These are phyloP conservation scores for Mus spicilegus DNA, from an alignment of 2,113 vertebrate genomes.

Conservation along the genomic window DNA sequence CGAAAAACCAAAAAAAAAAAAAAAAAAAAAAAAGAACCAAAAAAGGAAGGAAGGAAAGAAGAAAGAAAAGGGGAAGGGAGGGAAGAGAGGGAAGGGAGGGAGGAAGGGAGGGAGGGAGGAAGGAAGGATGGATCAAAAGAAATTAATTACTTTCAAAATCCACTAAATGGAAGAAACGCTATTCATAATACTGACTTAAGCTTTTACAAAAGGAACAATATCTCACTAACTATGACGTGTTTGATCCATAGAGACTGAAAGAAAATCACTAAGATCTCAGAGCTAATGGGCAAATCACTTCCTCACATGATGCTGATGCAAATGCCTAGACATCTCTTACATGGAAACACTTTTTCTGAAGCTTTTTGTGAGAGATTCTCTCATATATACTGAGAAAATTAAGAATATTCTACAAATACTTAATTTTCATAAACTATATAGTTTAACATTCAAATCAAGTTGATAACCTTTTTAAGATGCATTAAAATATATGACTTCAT, in stretches of 20 bases:
- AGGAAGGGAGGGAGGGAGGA: not conserved
- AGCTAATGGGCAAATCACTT: not conserved
- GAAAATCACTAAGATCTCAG: constrained; percentile 59
- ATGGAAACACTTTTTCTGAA: constrained; percentile 37
- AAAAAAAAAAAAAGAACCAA: no score
- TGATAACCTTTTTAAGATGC: not conserved
- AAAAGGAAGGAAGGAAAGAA: no score
- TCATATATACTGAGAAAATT: constrained; percentile 22
- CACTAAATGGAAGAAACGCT: constrained; percentile 40
- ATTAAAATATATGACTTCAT: constrained; percentile 27
- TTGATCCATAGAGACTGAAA: constrained; percentile 36
- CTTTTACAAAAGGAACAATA: not conserved
- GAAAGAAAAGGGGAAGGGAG: no score
- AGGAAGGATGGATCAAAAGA: constrained; percentile 7
- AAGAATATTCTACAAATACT: constrained; percentile 38
- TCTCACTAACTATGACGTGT: constrained; percentile 58
- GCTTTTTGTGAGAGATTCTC: not conserved
- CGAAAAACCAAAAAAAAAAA: no score
- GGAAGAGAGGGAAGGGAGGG: not conserved
- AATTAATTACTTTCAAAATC: constrained; percentile 57
- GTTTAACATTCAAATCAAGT: constrained; percentile 48
- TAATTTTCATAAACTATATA: constrained; percentile 24
- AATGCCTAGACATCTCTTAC: not conserved
- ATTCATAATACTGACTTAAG: constrained; percentile 33
- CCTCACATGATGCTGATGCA: not conserved